phyloP scores from a whole-genome alignment of 2,113 vertebrate species.

The Sorex fumeus region DNA sequence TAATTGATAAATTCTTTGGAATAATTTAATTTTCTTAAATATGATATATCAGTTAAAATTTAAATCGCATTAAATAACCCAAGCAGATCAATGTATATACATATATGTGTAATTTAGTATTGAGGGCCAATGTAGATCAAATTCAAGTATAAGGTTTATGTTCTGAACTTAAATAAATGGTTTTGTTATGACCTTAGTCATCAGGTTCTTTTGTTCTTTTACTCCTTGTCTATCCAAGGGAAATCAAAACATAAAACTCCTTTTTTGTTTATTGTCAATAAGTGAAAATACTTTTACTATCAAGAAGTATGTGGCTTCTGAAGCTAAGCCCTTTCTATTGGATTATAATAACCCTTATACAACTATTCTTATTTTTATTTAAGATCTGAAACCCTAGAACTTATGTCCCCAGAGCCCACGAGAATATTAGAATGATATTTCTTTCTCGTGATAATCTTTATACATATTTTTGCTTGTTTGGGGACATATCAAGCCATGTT shows the following conservation, averaged over 20 bases:
- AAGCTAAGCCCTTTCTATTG: background rate
- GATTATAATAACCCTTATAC: background rate
- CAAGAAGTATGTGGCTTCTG: background rate
- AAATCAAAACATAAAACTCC: conserved; percentile 1
- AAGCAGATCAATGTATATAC: conserved; percentile 16
- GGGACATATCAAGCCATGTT: no score
- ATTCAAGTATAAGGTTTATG: background rate
- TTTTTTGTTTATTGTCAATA: conserved; percentile 18
- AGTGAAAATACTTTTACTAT: background rate
- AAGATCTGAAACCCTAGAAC: background rate
- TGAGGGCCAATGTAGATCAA: conserved; percentile 46
- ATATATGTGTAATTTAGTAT: background rate
- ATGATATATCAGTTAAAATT: conserved; percentile 35
- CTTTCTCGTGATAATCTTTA: conserved; percentile 11
- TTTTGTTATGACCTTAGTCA: background rate
- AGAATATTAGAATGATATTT: conserved; percentile 29
- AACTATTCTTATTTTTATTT: conserved; percentile 12
- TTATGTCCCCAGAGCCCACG: background rate
- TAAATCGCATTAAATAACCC: conserved; percentile 18
- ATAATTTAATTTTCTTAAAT: conserved; percentile 46
- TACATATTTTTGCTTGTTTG: no score
- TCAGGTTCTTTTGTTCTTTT: background rate
- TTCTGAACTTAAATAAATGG: background rate
- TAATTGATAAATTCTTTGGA: background rate
- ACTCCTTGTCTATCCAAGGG: background rate